Conservation (phyloP, 2,113 vertebrate genomes). For the Thunnus maccoyii region DNA sequence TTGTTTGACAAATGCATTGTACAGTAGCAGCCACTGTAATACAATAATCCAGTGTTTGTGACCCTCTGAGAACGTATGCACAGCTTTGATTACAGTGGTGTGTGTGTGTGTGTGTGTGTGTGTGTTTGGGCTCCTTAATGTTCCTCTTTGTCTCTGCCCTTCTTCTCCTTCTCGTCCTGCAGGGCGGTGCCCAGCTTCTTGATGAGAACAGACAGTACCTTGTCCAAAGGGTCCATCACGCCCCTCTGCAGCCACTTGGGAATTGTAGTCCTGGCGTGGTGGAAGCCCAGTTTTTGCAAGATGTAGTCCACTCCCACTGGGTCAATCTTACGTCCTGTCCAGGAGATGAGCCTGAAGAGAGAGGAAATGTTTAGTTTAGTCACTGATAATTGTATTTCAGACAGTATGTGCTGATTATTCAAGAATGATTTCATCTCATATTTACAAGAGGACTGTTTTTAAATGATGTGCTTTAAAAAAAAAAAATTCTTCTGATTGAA, state of each 20-base stretch:
- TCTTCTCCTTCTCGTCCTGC: slow-evolving; percentile 97
- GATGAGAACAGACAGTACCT: slow-evolving; percentile 96
- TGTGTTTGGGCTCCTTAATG: slow-evolving; percentile 79
- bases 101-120: no score
- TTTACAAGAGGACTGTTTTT: neutral
- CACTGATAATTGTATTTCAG: neutral
- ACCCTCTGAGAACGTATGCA: slow-evolving; percentile 7
- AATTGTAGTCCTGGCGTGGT: slow-evolving; percentile 99
- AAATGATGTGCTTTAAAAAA: neutral
- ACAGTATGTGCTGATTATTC: neutral
- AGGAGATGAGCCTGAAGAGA: slow-evolving; percentile 92
- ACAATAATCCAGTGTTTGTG: slow-evolving; percentile 77
- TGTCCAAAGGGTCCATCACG: slow-evolving; percentile 99
- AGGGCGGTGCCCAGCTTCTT: slow-evolving; percentile 96
- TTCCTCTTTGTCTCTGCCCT: slow-evolving; percentile 95
- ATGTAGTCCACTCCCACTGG: slow-evolving; percentile 99
- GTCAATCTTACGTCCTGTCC: slow-evolving; percentile 98
- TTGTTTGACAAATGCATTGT: slow-evolving; percentile 72
- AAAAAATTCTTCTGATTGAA: no score
- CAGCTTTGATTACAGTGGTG: slow-evolving; percentile 54
- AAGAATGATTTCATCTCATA: neutral
- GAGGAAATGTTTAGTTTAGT: neutral
- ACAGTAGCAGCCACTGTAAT: slow-evolving; percentile 80
- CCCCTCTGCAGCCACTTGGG: slow-evolving; percentile 99
- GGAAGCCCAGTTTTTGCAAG: slow-evolving; percentile 97